These are phyloP conservation scores for Ridgeia piscesae DNA, from an alignment of 1,140 invertebrate genomes.

Conservation along the genomic window DNA sequence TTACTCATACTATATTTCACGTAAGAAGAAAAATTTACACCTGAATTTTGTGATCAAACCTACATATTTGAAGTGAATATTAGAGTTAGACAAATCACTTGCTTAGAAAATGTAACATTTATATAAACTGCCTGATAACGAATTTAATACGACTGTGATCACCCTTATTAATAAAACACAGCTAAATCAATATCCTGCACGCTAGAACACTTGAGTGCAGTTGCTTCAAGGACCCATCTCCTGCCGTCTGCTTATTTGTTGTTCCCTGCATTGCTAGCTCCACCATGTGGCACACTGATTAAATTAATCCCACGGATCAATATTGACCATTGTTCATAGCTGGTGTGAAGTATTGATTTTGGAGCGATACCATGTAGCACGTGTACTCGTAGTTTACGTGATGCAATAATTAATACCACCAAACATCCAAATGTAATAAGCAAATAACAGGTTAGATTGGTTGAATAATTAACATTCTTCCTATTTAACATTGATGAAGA, in stretches of 20 bases:
- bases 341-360: neutral
- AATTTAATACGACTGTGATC: neutral
- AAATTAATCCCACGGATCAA: neutral
- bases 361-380: neutral
- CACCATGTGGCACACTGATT: neutral
- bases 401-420: neutral
- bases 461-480: neutral
- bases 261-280: neutral
- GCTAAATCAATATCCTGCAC: neutral
- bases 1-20: neutral
- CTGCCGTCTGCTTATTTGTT: neutral
- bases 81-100: neutral
- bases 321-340: slow-evolving; percentile 1
- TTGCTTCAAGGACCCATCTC: neutral
- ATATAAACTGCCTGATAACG: neutral
- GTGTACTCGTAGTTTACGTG: neutral
- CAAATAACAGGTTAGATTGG: neutral
- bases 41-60: neutral
- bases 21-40: too few species aligned
- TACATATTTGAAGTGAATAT: neutral
- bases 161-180: neutral
- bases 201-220: neutral
- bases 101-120: neutral
- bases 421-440: neutral
- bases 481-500: neutral